Evolutionary conservation across 2,888 invertebrate genomes (phyloP).

Genomic region (Machimus rusticus): DNA sequence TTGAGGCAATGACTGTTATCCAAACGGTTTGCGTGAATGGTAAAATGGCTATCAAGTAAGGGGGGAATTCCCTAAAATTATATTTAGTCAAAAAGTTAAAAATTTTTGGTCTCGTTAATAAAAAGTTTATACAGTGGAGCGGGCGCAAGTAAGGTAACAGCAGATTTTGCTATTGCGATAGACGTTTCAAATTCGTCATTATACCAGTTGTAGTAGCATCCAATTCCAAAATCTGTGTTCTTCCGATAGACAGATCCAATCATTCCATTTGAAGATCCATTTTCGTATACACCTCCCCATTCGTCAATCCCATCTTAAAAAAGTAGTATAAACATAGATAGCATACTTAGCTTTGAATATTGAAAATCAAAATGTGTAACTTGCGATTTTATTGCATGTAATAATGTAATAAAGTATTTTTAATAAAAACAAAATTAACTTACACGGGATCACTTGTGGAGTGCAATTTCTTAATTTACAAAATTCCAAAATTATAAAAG

Average conservation of each 20-base stretch:
- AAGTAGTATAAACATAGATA: too few relatives aligned
- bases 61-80: neutral
- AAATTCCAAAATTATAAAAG: slow-evolving; percentile 56
- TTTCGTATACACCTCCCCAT: slow-evolving; percentile 59
- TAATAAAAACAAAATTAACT: slow-evolving; percentile 46
- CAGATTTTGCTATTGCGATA: slow-evolving; percentile 56
- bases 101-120: neutral
- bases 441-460: slow-evolving; percentile 56
- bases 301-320: slow-evolving; percentile 56
- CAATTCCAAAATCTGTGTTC: slow-evolving; percentile 58
- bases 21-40: neutral
- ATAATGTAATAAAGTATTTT: neutral
- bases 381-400: too few relatives aligned
- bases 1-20: neutral
- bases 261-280: slow-evolving; percentile 57
- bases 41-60: neutral
- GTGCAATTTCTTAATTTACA: slow-evolving; percentile 57
- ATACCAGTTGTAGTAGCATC: slow-evolving; percentile 61
- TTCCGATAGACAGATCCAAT: slow-evolving; percentile 57
- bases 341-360: too few relatives aligned
- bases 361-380: too few relatives aligned
- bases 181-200: slow-evolving; percentile 58
- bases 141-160: slow-evolving; percentile 58
- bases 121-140: slow-evolving; percentile 55
- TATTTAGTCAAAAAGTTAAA: neutral